These are phyloP conservation scores for Stegophylla sp. DNA, from an alignment of 2,888 invertebrate species.

Conservation along the genomic window DNA sequence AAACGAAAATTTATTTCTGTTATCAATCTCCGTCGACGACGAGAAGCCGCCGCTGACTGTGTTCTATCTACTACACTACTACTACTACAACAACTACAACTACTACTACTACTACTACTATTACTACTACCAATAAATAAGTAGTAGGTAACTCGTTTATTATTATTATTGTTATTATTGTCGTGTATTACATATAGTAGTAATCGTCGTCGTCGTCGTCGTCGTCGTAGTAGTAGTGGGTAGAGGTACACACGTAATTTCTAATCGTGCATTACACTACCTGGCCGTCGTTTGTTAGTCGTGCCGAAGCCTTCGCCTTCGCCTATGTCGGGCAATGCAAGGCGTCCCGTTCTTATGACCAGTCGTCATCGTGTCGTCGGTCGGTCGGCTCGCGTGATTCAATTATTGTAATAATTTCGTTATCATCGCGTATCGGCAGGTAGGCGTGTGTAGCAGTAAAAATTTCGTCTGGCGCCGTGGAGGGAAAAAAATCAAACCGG, in stretches of 20 bases:
- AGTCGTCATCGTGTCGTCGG: background rate
- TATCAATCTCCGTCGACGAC: conserved; percentile 2
- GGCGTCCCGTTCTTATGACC: background rate
- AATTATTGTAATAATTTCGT: too few relatives aligned
- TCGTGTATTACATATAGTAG: background rate
- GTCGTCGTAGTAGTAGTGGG: background rate
- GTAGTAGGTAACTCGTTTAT: background rate
- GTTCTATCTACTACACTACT: background rate
- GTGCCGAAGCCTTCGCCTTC: too few relatives aligned
- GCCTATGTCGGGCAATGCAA: background rate
- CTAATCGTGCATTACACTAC: background rate
- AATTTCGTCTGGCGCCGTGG: background rate
- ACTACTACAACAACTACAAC: background rate
- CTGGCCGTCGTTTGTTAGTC: background rate
- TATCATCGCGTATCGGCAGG: too few relatives aligned
- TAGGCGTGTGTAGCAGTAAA: too few relatives aligned
- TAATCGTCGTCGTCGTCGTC: background rate
- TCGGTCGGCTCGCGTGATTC: too few relatives aligned
- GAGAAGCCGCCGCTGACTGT: conserved; percentile 2
- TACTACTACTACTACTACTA: background rate
- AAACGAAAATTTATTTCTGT: background rate
- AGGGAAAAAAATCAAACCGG: conserved; percentile 5
- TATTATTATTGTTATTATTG: background rate
- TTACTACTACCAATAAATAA: background rate
- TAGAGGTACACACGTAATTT: background rate